These are phyloP conservation scores for Plutella xylostella DNA, from an alignment of 2,888 invertebrate species.

Conservation along the genomic window DNA sequence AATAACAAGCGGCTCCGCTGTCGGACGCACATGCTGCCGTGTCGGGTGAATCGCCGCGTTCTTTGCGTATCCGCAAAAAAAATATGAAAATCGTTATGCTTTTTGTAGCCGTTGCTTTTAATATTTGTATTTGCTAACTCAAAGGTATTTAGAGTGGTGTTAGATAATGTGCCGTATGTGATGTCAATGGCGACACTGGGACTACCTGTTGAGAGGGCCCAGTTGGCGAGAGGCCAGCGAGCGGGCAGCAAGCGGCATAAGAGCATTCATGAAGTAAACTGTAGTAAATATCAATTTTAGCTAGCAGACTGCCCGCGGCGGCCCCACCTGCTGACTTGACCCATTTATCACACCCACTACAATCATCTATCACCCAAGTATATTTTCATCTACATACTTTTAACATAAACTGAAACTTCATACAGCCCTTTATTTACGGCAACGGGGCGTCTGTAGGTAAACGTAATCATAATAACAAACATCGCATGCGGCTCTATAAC, in stretches of 20 bases:
- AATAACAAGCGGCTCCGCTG: conserved; percentile 52
- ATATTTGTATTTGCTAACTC: not conserved
- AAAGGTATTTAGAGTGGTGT: conserved; percentile 4
- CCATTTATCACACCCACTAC: conserved; percentile 3
- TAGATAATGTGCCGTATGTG: conserved; percentile 32
- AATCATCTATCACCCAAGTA: not conserved
- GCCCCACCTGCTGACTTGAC: conserved; percentile 1
- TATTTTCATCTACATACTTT: no score
- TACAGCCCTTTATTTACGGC: no score
- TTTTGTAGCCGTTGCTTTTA: not conserved
- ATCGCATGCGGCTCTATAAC: not conserved
- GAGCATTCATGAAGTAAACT: no score
- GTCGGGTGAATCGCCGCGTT: conserved; percentile 5
- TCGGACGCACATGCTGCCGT: conserved; percentile 45
- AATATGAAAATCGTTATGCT: not conserved
- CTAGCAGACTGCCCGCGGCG: conserved; percentile 13
- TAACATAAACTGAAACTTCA: no score
- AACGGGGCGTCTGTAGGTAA: no score
- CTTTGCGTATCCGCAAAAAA: conserved; percentile 8
- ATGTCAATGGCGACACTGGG: conserved; percentile 50
- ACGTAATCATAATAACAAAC: not conserved
- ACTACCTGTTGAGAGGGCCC: conserved; percentile 58
- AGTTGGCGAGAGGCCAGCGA: conserved; percentile 41
- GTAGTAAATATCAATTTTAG: conserved; percentile 4
- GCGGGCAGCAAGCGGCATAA: no score